Base-by-base conservation (phyloP, 2,797 vertebrate species). In the Notolabrus celidotus region DNA sequence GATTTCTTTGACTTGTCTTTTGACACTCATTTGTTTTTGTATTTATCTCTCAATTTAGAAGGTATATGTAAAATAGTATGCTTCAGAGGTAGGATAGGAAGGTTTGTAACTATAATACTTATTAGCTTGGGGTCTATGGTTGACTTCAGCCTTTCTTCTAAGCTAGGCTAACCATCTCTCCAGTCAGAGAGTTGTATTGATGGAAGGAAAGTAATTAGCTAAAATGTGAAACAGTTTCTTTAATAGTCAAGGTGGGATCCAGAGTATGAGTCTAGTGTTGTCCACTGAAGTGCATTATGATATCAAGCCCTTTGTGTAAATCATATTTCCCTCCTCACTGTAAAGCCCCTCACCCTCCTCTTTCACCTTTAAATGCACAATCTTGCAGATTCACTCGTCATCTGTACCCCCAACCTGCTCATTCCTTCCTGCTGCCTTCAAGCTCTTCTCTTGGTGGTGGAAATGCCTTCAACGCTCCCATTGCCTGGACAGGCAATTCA, bases 341-440 rank as follows among this genome's bases (percentile, higher is more conserved):
- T 11, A 36, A 53, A 55, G 54, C 39, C 6, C 22, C 45, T 63
- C 33, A 71, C 76, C 42, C 67, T 39, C 67, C 50, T 74, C 46
- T 49, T 10, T 63, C 25, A 14, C 47, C 51, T 57, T 50, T 33
- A 70, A 77, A 82, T 64, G 47, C 55, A 67, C 19, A 22, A 60
- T 83, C 67, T 79, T 76, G 61, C 72, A 84, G 56, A 84, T 86
- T 76, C 10, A 3, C 55, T 77, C 71, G 67, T 66, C 58, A 63
- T 80, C 76, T 79, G 31, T 77, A 36, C 23, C 56, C 12, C 22
- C 23, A 20, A 15, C 16, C 11, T 41, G 57, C 72, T 52, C 65
- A 7, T 23, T 43, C 74, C 43, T 45, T 42, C 47, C 38, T 19
- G 57, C 66, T 63, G 65, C 43, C 68, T 58, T 77, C 57, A 54